Evolutionary conservation across 2,888 invertebrate genomes (phyloP), one percentile per base, ranked within the genome.

Genomic region (Candidula unifasciata): DNA sequence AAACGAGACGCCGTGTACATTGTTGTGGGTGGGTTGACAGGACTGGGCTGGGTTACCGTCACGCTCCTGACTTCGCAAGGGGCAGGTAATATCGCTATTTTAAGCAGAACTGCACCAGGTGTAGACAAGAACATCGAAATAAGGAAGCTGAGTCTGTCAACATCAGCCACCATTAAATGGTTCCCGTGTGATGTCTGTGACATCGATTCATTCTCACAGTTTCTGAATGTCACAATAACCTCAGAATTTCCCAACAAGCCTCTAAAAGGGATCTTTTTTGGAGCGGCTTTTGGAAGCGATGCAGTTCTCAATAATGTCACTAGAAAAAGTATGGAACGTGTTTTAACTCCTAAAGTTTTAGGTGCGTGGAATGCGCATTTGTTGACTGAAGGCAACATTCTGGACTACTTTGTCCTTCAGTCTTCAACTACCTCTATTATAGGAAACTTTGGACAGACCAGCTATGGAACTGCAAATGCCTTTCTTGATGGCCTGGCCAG

Each of bases 331-430:
- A 80, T 90, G 21, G 74, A 84, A 8, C 85, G 78, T 27, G 89
- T 88, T 0, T 35, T 89, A 35, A 69, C 83, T 13, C 89, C 91
- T 18, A 91, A 91, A 82, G 87, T 91, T 1, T 74, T 86, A n/a
- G 91, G 91, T 18, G 85, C 89, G 18, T 88, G 89, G 88, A 91
- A 91, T 80, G 76, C 91, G 52, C 91, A 91, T 66, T 80, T 87
- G 54, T 82, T 88, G 24, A 88, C 90, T 0, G 77, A 82, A 73
- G 35, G 87, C 24, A 68, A 86, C 13, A 33, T 73, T 18, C 84
- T 91, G n/a, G 91, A 91, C 82, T 90, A 86, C 68, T 91, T 91
- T 82, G 87, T 91, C 10, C 81, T 91, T 60, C 88, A 89, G 37
- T 91, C 91, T 3, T 91, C 91, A 0, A 87, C 91, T 13, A 86